Base-by-base conservation (phyloP, 2,113 vertebrate genomes). In the Anguilla japonica region DNA sequence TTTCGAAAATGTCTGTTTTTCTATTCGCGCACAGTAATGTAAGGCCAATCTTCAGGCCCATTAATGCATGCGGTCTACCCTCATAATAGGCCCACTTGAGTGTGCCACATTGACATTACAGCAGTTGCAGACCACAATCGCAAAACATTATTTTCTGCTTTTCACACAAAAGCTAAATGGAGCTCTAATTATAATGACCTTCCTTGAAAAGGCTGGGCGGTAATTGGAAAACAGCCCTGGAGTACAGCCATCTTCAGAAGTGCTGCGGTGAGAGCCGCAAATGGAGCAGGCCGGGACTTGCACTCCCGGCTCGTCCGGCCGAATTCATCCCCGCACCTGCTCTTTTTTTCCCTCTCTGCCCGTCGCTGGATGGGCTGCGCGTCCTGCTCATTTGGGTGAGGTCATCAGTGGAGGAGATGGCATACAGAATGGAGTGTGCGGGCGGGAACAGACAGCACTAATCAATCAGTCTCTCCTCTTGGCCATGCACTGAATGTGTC, bases 81-180 rank as follows among this genome's bases (percentile, higher is more conserved):
- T 94, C 92, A 90, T 95, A 97, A 97, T 95, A 95, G 95, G 95
- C 90, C 95, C 96, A 97, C 97, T 97, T 96, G 94, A 94, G 95
- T 93, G 91, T 88, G 88, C 92, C 91, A 78, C 13, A 84, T 89
- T 90, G 93, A 91, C 89, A 85, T 93, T 83, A 91, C 75, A 46
- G 93, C 95, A 94, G 95, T 96, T 95, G 94, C 91, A 89, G 91
- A 80, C 91, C 85, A 89, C 96, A 96, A 97, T 97, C 95, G 94
- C 93, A 93, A 94, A 95, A 92, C 93, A 93, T 93, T 93, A 95
- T 97, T 96, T 97, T 91, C 89, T 95, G 91, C 92, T 97, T 96
- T 95, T 95, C 93, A 93, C 91, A 89, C 94, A 94, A 96, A 96
- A 95, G 92, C 91, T 95, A 93, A 96, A 95, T 94, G 92, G 85